phyloP scores from a whole-genome alignment of 2,797 vertebrate species.

The Xenopus petersii region DNA sequence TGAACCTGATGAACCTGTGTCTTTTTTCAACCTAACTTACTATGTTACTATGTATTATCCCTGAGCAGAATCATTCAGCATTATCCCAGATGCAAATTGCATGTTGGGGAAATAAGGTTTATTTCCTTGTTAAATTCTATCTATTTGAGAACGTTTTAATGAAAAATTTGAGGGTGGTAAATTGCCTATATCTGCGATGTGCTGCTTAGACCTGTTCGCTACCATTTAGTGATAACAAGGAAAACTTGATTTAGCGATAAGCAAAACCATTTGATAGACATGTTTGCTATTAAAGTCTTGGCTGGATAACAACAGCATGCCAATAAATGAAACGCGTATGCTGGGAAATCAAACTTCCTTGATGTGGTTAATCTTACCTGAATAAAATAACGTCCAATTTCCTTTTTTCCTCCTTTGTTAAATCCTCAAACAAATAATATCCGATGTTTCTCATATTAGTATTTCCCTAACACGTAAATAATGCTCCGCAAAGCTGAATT shows the following conservation, averaged over 20 bases:
- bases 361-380: constrained; percentile 6
- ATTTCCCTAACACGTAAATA: not conserved
- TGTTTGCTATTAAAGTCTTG: not conserved
- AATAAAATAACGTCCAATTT: constrained; percentile 22
- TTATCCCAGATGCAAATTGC: too few relatives aligned
- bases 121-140: too few relatives aligned
- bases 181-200: too few relatives aligned
- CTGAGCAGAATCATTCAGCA: too few relatives aligned
- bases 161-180: too few relatives aligned
- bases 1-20: too few relatives aligned
- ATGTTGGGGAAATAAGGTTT: too few relatives aligned
- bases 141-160: too few relatives aligned
- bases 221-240: not conserved
- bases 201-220: too few relatives aligned
- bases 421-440: constrained; percentile 39
- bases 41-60: too few relatives aligned
- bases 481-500: not conserved
- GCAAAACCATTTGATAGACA: too few relatives aligned
- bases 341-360: constrained; percentile 32
- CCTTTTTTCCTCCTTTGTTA: constrained; percentile 16
- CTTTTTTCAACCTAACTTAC: too few relatives aligned
- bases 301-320: not conserved
- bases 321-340: constrained; percentile 22
- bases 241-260: not conserved
- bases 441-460: constrained; percentile 20